Conservation (phyloP, 2,888 invertebrate species). For the Lysandra bellargus region DNA sequence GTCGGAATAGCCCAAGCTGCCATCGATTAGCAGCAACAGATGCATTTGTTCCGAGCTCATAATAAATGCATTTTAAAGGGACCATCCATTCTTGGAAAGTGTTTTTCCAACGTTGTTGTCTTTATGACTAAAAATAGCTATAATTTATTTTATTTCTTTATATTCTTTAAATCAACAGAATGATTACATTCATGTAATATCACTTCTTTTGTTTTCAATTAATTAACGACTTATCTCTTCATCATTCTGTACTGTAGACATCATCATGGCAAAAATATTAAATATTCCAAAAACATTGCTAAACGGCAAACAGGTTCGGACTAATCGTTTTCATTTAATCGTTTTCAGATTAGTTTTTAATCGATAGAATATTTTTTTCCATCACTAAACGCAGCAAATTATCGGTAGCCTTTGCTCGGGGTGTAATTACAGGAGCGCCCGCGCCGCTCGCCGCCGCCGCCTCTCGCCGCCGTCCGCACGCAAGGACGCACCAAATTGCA, state of each 20-base stretch:
- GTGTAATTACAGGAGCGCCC: conserved; percentile 67
- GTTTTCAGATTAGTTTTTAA: conserved; percentile 17
- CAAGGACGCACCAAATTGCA: conserved; percentile 59
- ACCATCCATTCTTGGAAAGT: not conserved
- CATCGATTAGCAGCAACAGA: conserved; percentile 14
- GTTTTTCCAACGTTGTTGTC: not conserved
- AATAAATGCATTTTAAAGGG: conserved; percentile 5
- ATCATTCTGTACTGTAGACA: no score
- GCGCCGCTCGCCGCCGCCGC: conserved; percentile 46
- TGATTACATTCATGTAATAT: no score
- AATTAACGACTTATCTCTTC: no score
- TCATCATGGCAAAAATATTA: not conserved
- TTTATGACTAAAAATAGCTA: not conserved
- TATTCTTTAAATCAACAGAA: not conserved
- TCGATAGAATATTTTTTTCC: conserved; percentile 35
- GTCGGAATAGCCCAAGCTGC: not conserved
- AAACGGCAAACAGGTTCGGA: not conserved
- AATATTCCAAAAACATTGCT: not conserved
- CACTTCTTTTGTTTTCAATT: no score
- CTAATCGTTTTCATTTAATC: not conserved
- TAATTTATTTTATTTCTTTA: not conserved
- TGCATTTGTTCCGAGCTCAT: conserved; percentile 7
- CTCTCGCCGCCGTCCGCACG: conserved; percentile 55
- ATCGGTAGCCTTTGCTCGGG: conserved; percentile 59
- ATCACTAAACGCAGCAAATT: conserved; percentile 59